phyloP scores from a whole-genome alignment of 2,797 vertebrate genomes.

The Geotrypetes seraphini region DNA sequence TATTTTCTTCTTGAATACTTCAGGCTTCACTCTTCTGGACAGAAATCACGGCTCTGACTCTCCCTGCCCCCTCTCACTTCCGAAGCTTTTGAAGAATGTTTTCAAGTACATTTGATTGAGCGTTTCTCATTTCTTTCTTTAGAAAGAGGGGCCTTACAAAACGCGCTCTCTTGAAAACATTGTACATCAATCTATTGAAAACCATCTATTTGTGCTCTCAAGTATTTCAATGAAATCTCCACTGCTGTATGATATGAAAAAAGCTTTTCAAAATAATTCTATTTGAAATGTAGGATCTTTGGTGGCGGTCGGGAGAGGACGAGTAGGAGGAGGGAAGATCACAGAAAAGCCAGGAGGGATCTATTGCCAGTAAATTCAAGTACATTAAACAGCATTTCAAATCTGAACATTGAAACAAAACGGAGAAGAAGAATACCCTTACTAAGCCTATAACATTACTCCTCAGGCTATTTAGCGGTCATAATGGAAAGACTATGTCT shows the following conservation, averaged over 20 bases:
- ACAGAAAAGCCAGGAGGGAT: background rate
- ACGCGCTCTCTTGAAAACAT: conserved; percentile 8
- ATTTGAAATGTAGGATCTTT: conserved; percentile 8
- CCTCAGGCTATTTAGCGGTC: background rate
- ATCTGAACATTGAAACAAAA: conserved; percentile 11
- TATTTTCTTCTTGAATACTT: background rate
- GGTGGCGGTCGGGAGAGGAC: background rate
- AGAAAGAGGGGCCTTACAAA: conserved; percentile 5
- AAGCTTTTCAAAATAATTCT: background rate
- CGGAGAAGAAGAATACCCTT: background rate
- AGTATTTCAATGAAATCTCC: conserved; percentile 21
- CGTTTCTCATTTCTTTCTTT: conserved; percentile 1
- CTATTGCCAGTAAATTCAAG: conserved; percentile 12
- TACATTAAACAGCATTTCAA: conserved; percentile 12
- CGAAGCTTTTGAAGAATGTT: conserved; percentile 4
- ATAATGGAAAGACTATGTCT: background rate
- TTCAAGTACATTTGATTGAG: conserved; percentile 13
- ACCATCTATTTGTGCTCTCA: conserved; percentile 13
- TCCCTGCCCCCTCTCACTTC: conserved; percentile 6
- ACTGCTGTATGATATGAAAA: conserved; percentile 1
- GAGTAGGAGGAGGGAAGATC: no score
- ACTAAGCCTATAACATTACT: background rate
- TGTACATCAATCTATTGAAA: conserved; percentile 10
- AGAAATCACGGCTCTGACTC: conserved; percentile 16
- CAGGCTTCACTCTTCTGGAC: conserved; percentile 1